These are phyloP conservation scores for Alloplasta piceator DNA, from an alignment of 2,888 invertebrate genomes.

Conservation along the genomic window DNA sequence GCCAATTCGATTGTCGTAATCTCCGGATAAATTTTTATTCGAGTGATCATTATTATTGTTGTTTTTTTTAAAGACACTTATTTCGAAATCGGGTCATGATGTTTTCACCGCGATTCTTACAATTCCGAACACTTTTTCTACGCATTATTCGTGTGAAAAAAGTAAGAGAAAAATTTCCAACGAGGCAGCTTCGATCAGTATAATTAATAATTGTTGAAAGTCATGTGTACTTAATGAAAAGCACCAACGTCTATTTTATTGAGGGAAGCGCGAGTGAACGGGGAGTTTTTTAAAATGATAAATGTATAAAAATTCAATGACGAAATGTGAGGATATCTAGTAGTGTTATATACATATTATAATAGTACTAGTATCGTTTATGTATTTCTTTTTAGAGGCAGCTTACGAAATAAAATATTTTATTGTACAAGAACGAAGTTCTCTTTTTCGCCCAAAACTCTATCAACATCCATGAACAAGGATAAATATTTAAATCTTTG, in stretches of 20 bases:
- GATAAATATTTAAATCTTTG: neutral
- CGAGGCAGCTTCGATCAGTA: conserved; percentile 36
- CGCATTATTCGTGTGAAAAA: too few species aligned
- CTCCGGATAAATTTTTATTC: too few species aligned
- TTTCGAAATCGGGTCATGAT: too few species aligned
- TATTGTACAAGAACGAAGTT: conserved; percentile 66
- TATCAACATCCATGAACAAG: neutral
- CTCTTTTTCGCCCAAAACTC: neutral
- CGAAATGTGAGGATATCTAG: conserved; percentile 52
- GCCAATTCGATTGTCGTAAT: too few species aligned
- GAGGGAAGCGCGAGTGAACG: conserved; percentile 14
- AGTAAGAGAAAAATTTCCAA: conserved; percentile 7
- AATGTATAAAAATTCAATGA: conserved; percentile 52
- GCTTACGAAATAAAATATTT: conserved; percentile 74
- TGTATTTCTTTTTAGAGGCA: conserved; percentile 72
- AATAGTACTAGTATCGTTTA: conserved; percentile 43
- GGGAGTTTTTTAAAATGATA: conserved; percentile 23
- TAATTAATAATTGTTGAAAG: conserved; percentile 29
- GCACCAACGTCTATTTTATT: conserved; percentile 50
- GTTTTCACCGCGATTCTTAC: too few species aligned
- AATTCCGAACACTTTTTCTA: conserved; percentile 2
- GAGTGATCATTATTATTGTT: too few species aligned
- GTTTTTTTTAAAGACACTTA: too few species aligned
- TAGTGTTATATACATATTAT: conserved; percentile 61
- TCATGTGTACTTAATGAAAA: conserved; percentile 53